Base-by-base conservation (phyloP, 1,140 invertebrate species). In the Atopsyche davidsoni region DNA sequence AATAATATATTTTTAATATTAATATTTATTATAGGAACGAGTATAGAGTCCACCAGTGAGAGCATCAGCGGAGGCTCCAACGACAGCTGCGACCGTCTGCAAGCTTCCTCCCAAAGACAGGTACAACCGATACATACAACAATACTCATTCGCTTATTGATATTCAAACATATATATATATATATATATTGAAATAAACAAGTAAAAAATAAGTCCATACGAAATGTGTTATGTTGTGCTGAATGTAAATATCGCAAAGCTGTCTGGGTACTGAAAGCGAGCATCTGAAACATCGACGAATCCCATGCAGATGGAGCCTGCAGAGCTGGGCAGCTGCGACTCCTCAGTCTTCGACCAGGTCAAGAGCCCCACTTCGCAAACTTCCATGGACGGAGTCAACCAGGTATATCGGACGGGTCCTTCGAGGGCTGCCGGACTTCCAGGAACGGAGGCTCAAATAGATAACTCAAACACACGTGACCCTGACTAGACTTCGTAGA, bases 301-400 rank as follows among this genome's bases (percentile, higher is more conserved):
- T n/a, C n/a, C n/a, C n/a, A n/a, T 69, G 6, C 65, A 73, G 60
- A 51, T 73, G 31, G 70, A 75, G 52, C 60, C 64, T 23, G 75
- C 77, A 9, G 79, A 81, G 60, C 67, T 78, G 38, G 79, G 80
- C 53, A 79, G 77, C 53, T 74, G 75, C 50, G 78, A 80, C 47
- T 73, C 71, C 10, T 79, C 76, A 22, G 75, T 78, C 0, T 80
- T 81, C 62, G 79, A 81, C 57, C 55, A 62, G 0, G 58, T 62
- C 25, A 70, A 71, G 51, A 71, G 65, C 40, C 69, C 69, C 19
- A 66, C 65, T 41, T 70, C 66, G 25, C 68, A 71, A 31, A 67
- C 68, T 0, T 73, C 71, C 36, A 71, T 71, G 47, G 71, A 73
- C 45, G 65, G 67, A n/a, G 60, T 71, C 1, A 69, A 73, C 41